These are phyloP conservation scores for Channa striata DNA, from an alignment of 2,797 vertebrate species.

Conservation along the genomic window DNA sequence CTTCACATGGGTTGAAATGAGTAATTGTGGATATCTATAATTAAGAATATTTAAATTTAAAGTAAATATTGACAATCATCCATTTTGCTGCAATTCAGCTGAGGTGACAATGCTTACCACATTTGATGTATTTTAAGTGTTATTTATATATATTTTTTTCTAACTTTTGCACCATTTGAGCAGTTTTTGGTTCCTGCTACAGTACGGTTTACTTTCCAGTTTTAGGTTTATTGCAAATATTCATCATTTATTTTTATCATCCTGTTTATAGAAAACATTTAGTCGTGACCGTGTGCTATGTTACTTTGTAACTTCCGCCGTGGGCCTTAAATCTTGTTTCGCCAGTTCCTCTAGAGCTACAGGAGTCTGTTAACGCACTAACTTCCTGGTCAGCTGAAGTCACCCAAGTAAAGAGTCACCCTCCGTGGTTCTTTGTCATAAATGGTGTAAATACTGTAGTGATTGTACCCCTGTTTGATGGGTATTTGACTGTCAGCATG, in stretches of 20 bases:
- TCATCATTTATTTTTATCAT: constrained; percentile 31
- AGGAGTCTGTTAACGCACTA: constrained; percentile 63
- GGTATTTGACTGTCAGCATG: constrained; percentile 54
- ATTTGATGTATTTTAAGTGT: constrained; percentile 66
- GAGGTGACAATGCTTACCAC: constrained; percentile 46
- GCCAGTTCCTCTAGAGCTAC: constrained; percentile 45
- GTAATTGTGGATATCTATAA: constrained; percentile 37
- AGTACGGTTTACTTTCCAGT: constrained; percentile 28
- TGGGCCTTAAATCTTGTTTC: constrained; percentile 51
- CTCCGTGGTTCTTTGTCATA: constrained; percentile 57
- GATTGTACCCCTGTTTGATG: constrained; percentile 40
- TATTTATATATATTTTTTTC: constrained; percentile 72
- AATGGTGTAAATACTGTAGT: constrained; percentile 65
- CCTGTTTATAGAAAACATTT: constrained; percentile 23
- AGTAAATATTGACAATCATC: constrained; percentile 74
- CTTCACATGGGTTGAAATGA: constrained; percentile 27
- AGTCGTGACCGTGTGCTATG: constrained; percentile 48
- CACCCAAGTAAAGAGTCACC: constrained; percentile 6
- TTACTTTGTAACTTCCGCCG: constrained; percentile 36
- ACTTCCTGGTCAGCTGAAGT: constrained; percentile 49
- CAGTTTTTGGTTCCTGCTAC: constrained; percentile 22
- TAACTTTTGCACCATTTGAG: constrained; percentile 45
- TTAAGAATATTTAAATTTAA: constrained; percentile 60
- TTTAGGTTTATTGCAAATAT: constrained; percentile 18
- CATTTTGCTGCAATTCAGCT: constrained; percentile 53